Evolutionary conservation across 2,888 invertebrate genomes (phyloP), one percentile per base, ranked within the genome.

Genomic region (Andrena bicolor): DNA sequence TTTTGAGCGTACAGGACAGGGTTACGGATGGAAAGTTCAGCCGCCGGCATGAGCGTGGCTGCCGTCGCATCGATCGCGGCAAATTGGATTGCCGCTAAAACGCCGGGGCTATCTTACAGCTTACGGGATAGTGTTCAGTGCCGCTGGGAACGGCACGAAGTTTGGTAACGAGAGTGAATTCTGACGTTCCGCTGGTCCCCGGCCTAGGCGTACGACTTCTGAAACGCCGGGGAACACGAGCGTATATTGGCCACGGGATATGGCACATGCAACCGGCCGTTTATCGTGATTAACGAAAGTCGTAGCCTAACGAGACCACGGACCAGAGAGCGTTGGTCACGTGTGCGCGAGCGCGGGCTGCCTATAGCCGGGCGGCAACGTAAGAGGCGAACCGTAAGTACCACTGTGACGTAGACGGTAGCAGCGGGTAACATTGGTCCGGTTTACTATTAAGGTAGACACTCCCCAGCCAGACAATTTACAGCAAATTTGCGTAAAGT

Each of bases 1-100:
- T 61, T 82, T 65, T 23, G 26, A 48, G 60, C 58, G 26, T 28
- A 8, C 32, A 32, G 70, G 58, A 51, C 13, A 64, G 80, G 69
- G 35, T 75, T 80, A 80, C 64, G 63, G 58, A 68, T 58, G 64
- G 60, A 68, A 75, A 77, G 72, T 75, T 32, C 48, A 61, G 71
- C 51, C 51, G 4, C 30, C 48, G 65, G 51, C 53, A 74, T 49
- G 35, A 82, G 64, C 72, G 82, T 65, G 82, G 75, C 78, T 75
- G 85, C 75, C 83, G 82, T 85, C 78, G 61, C 80, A 90, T 90
- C 90, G 90, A 90, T 90, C 90, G 88, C 69, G 58, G 81, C 86
- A 90, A 90, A 90, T 90, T 90, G 88, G 89, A 90, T 90, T 90
- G 84, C 77, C 86, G 86, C 76, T 86, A 86, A 88, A 85, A 87